Base-by-base conservation (phyloP, 2,888 invertebrate species). In the Papilio protenor region DNA sequence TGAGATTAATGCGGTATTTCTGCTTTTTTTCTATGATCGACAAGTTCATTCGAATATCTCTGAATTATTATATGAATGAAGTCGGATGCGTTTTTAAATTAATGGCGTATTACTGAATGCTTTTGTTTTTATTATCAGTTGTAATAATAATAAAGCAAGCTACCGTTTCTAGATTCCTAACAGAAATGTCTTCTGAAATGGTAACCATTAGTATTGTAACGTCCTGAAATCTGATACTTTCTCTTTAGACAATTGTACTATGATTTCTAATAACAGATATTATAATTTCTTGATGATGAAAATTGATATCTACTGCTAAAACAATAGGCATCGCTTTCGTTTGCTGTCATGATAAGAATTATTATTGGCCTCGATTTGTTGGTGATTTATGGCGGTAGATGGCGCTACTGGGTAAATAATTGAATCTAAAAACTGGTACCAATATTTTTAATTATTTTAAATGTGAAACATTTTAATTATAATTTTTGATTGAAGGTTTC, bases 301-400 rank as follows among this genome's bases (percentile, higher is more conserved):
- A 71, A 61, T 47, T 61, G 76, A 47, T 47, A 33, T 33, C 21
- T 76, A 71, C 49, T 14, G 10, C 8, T 71, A 4, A 71, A 49
- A 76, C 76, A 76, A 76, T 76, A 76, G 71, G 12, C 27, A 49
- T 27, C 21, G 27, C 59, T 76, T 71, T 76, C 59, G 76, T 49
- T 49, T 47, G 49, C 21, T 70, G 59, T 49, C 59, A 76, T 59
- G 76, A 71, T 70, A 76, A 76, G 59, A 70, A 76, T 70, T 76
- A 47, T 70, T 40, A 59, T 57, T 45, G 66, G 69, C 45, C 57
- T 40, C 57, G 47, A 59, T 76, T 33, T 40, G 16, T 3, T 21
- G 14, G 27, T 76, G 76, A 71, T 71, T 70, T 76, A 76, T 70
- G 27, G 59, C 14, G 27, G 21, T 45, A 69, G 23, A 12, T n/a